Conservation (phyloP, 2,888 invertebrate species). For the Athripsodes cinereus region DNA sequence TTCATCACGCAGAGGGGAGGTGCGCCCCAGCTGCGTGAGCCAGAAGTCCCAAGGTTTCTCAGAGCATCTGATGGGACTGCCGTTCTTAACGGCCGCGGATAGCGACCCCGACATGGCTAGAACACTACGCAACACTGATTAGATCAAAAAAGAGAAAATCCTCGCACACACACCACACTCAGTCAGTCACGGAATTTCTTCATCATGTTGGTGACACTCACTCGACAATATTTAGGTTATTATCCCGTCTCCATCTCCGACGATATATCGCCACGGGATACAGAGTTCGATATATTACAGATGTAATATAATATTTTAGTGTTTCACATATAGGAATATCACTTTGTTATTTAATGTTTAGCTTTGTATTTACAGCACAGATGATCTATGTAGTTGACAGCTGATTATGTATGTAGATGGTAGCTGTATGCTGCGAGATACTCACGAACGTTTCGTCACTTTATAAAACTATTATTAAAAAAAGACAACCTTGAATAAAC, state of each 20-base stretch:
- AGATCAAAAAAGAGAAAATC: neutral
- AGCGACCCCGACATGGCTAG: constrained; percentile 44
- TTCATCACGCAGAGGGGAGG: constrained; percentile 44
- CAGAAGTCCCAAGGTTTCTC: constrained; percentile 51
- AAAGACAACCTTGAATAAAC: constrained; percentile 21
- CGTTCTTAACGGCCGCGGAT: constrained; percentile 40
- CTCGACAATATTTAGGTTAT: constrained; percentile 43
- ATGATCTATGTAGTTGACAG: constrained; percentile 54
- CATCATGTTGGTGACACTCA: constrained; percentile 33
- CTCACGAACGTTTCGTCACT: constrained; percentile 31
- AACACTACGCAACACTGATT: constrained; percentile 25
- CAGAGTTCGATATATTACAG: neutral
- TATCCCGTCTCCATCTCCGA: constrained; percentile 44
- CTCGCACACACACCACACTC: neutral
- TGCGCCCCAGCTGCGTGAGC: constrained; percentile 47
- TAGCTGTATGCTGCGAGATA: constrained; percentile 33
- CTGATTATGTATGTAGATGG: constrained; percentile 56
- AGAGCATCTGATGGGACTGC: constrained; percentile 46
- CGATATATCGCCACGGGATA: neutral
- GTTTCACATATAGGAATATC: neutral
- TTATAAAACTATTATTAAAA: constrained; percentile 19
- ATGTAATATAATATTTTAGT: neutral
- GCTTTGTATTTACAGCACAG: constrained; percentile 54
- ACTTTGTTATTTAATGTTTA: constrained; percentile 44
- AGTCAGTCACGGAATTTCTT: neutral